phyloP scores from a whole-genome alignment of 2,797 vertebrate genomes.

The Acomys russatus region DNA sequence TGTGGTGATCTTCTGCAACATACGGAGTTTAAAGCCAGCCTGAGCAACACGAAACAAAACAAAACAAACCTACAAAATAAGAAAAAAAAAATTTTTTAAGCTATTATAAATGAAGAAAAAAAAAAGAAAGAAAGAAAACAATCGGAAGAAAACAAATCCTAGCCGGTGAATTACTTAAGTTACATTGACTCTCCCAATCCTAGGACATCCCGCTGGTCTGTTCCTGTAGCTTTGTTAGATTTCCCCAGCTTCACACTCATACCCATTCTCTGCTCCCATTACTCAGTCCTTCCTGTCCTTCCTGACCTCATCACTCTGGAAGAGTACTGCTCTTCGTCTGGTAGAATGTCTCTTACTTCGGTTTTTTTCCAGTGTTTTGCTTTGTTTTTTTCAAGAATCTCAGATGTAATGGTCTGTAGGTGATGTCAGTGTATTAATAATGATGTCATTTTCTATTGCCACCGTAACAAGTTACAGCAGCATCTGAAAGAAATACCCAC shows the following conservation, averaged over 20 bases:
- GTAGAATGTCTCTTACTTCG: background rate
- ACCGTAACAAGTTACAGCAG: background rate
- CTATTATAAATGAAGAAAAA: background rate
- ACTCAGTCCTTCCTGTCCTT: background rate
- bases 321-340: background rate
- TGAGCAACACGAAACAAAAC: background rate
- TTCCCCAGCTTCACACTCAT: background rate
- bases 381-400: conserved; percentile 8
- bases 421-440: background rate
- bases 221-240: conserved; percentile 2
- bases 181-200: background rate
- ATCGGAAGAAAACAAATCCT: conserved; percentile 4
- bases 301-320: background rate
- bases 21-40: background rate
- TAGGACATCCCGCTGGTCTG: background rate
- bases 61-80: background rate
- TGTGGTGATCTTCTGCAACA: background rate
- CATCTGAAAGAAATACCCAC: background rate
- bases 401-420: background rate
- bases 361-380: background rate
- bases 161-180: conserved; percentile 46
- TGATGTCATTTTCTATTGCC: background rate
- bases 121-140: background rate
- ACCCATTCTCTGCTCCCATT: background rate
- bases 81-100: background rate